Percentiles rank a stretch among this genome's conserved stretches.
Conservation (phyloP, 2,113 vertebrate genomes). For the Rhea pennata region DNA sequence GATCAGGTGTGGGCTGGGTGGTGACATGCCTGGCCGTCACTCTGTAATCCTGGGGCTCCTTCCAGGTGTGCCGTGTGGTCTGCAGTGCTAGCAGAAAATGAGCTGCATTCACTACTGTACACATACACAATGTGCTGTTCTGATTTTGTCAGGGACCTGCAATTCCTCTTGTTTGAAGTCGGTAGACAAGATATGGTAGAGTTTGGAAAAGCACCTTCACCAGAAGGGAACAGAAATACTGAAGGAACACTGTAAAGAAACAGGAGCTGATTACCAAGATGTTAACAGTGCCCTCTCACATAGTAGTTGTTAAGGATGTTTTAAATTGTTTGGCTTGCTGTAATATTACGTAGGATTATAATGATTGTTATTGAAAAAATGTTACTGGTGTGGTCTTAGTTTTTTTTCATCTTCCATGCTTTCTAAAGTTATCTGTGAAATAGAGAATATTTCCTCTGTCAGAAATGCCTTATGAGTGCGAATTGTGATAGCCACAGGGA, state of each 20-base stretch:
- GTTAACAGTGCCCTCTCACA: neutral
- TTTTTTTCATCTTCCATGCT: neutral
- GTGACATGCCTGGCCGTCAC: fast-evolving
- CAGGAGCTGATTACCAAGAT: neutral
- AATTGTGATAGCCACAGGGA: neutral
- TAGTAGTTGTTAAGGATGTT: neutral
- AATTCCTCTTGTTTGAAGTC: neutral
- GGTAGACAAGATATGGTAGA: neutral
- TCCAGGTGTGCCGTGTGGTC: neutral
- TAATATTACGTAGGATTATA: neutral
- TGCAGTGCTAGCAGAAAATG: neutral
- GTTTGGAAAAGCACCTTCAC: neutral
- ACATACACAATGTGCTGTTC: neutral
- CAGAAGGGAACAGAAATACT: neutral
- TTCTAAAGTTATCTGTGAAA: neutral
- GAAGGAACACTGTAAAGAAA: neutral
- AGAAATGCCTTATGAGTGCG: neutral
- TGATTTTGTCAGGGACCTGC: fast-evolving
- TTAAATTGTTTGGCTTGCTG: neutral
- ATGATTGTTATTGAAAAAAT: neutral
- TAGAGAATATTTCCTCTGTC: neutral
- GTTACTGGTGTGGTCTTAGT: neutral
- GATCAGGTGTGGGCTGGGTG: neutral
- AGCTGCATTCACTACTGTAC: neutral
- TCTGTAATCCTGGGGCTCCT: fast-evolving